Evolutionary conservation across 2,797 vertebrate genomes (phyloP), one percentile per base, ranked within the genome.

Genomic region (Lacerta agilis): DNA sequence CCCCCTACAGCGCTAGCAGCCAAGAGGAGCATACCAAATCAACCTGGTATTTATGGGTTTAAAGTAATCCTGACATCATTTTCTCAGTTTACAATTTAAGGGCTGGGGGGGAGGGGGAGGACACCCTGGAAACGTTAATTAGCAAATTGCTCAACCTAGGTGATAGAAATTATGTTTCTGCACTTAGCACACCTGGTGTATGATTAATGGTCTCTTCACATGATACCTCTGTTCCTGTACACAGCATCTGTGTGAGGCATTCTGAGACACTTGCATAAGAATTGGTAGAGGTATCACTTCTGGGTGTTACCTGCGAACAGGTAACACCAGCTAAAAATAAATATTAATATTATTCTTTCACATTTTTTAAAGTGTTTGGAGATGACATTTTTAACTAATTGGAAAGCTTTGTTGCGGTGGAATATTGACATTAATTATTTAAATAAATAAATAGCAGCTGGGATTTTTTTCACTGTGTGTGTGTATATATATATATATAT

Each of bases 41-140:
- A 89, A 89, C 83, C 88, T 85, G 86, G 88, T 84, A 83, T 89
- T 38, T 86, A 93, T 86, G 76, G 79, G 84, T 89, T 93, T 86
- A 86, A 91, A 93, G 86, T 84, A 93, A 91, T 88, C 83, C 79
- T 93, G 88, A 87, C 69, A 55, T 85, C 88, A 20, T 15, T 92
- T 91, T 89, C 41, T 92, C 82, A 88, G 17, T 83, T 71, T 38
- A 72, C 15, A 78, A 72, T 41, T 69, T 69, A 81, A 20, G 13
- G 3, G n/a, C 4, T 4, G 15, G 23, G 5, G 11, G n/a, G 18
- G 43, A 3, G 27, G 66, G 29, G 36, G 5, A 25, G 29, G 25
- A 75, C n/a, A 17, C 27, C 10, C 29, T 55, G 33, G 77, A 38
- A 82, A 58, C 78, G 67, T 76, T 92, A 79, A 85, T 73, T 83